phyloP scores from a whole-genome alignment of 2,888 invertebrate genomes.

The Scaeva pyrastri region DNA sequence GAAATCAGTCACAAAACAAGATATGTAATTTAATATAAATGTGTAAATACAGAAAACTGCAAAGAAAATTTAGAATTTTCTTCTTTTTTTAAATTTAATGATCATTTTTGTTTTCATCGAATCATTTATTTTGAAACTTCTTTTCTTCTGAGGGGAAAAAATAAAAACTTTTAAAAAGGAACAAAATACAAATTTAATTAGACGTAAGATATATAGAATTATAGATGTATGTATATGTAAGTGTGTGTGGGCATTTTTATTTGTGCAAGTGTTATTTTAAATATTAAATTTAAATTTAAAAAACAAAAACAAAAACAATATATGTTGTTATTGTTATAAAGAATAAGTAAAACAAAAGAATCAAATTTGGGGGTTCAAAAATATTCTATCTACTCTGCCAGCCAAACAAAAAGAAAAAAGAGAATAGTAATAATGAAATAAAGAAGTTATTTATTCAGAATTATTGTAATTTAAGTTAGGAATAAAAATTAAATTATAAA shows the following conservation, averaged over 20 bases:
- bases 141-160: constrained; percentile 58
- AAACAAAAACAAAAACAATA: constrained; percentile 6
- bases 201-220: background rate
- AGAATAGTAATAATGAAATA: background rate
- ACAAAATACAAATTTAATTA: background rate
- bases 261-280: constrained; percentile 31
- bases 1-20: constrained; percentile 36
- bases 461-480: background rate
- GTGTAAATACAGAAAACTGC: constrained; percentile 7
- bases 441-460: constrained; percentile 31
- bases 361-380: constrained; percentile 33
- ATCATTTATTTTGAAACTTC: constrained; percentile 35
- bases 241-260: constrained; percentile 32
- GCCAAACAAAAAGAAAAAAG: constrained; percentile 20
- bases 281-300: constrained; percentile 21
- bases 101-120: constrained; percentile 28
- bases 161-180: constrained; percentile 32
- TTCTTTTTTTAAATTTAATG: constrained; percentile 20
- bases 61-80: constrained; percentile 44
- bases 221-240: constrained; percentile 14
- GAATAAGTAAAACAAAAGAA: constrained; percentile 30
- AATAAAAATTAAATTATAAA: constrained; percentile 20
- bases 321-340: background rate
- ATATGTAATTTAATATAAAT: background rate
- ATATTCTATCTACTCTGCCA: constrained; percentile 44